Evolutionary conservation across 2,888 invertebrate genomes (phyloP).

Genomic region (Gryllus longicercus): DNA sequence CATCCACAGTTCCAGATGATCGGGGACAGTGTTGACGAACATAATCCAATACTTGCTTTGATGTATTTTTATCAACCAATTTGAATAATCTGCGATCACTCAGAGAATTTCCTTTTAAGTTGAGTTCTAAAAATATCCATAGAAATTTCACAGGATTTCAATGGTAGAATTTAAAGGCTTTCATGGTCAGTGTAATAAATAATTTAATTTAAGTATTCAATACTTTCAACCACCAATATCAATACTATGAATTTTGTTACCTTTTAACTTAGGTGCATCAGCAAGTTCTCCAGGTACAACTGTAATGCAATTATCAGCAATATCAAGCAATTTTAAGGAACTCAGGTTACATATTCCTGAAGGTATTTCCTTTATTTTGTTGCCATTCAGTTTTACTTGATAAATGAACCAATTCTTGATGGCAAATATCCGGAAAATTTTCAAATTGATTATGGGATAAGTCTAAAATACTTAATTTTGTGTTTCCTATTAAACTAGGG

Average conservation of each 20-base stretch:
- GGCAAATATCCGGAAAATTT: conserved; percentile 41
- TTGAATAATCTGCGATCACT: conserved; percentile 70
- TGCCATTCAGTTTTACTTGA: conserved; percentile 45
- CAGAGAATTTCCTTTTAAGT: conserved; percentile 70
- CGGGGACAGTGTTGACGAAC: conserved; percentile 60
- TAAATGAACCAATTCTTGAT: conserved; percentile 42
- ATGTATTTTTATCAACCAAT: conserved; percentile 68
- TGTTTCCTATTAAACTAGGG: conserved; percentile 57
- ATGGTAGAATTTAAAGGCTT: background rate
- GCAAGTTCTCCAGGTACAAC: conserved; percentile 48
- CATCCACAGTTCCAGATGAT: conserved; percentile 34
- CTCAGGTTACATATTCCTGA: conserved; percentile 44
- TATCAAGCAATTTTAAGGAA: conserved; percentile 47
- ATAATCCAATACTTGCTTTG: conserved; percentile 74
- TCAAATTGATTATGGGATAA: conserved; percentile 60
- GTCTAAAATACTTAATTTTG: conserved; percentile 62
- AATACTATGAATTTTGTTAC: conserved; percentile 31
- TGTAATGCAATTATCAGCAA: conserved; percentile 47
- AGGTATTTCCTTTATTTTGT: conserved; percentile 46
- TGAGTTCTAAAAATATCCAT: conserved; percentile 57
- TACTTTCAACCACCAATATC: background rate
- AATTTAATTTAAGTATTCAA: background rate
- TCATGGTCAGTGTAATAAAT: background rate
- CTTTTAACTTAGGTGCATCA: conserved; percentile 49
- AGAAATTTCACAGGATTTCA: background rate